A percentile compares a stretch with the other conserved stretches of the same genome.
Evolutionary conservation across 2,797 vertebrate genomes (phyloP).

Genomic region (Sciurus vulgaris): DNA sequence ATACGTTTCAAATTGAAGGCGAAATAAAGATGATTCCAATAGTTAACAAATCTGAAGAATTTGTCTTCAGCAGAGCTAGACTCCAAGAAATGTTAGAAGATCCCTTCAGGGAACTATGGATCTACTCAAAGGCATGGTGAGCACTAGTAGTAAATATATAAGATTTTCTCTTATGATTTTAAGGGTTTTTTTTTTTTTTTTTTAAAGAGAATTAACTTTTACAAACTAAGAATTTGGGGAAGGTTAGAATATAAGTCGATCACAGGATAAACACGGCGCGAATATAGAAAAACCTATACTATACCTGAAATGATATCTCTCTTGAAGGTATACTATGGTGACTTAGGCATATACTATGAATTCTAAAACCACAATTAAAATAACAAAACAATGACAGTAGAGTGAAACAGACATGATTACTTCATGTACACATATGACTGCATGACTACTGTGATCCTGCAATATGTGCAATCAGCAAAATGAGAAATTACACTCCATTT

Average conservation of each 20-base stretch:
- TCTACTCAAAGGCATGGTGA: background rate
- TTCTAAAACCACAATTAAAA: background rate
- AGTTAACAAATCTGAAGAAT: background rate
- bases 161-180: background rate
- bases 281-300: background rate
- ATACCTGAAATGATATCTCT: background rate
- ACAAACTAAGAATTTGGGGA: background rate
- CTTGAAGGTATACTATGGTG: background rate
- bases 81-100: background rate
- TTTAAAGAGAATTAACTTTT: background rate
- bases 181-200: background rate
- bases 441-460: too few relatives aligned
- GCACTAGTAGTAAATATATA: background rate
- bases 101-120: background rate
- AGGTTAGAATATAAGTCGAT: background rate
- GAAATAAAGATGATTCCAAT: background rate
- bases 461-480: too few relatives aligned
- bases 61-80: background rate
- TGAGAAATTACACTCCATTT: too few relatives aligned
- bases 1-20: background rate
- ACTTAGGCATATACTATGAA: background rate
- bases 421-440: too few relatives aligned
- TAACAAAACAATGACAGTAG: background rate
- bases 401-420: too few relatives aligned
- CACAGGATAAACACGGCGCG: background rate